These are phyloP conservation scores for Eleutherodactylus coqui DNA, from an alignment of 2,797 vertebrate species.

Conservation along the genomic window DNA sequence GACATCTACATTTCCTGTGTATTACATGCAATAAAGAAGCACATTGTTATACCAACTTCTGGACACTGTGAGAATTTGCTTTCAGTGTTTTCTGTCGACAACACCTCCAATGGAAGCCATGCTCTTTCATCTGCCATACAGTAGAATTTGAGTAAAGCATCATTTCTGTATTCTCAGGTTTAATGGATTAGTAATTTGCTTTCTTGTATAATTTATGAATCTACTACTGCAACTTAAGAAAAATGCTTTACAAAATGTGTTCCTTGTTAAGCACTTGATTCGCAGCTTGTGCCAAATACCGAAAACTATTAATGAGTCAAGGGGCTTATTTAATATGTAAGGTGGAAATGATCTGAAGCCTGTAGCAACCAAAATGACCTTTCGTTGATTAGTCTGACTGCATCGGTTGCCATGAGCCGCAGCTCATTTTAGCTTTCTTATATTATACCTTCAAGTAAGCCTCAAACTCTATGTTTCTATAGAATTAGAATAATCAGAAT, in stretches of 20 bases:
- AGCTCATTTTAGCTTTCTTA: neutral
- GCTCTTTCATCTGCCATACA: conserved; percentile 67
- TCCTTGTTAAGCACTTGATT: conserved; percentile 66
- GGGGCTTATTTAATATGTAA: neutral
- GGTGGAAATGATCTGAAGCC: neutral
- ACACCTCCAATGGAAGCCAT: conserved; percentile 75
- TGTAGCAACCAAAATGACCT: neutral
- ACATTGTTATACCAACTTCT: conserved; percentile 74
- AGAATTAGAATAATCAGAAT: neutral
- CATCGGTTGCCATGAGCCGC: neutral
- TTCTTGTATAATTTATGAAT: conserved; percentile 65
- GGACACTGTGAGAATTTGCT: conserved; percentile 76
- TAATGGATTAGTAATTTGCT: conserved; percentile 76
- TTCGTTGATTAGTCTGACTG: neutral
- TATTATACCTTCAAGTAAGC: neutral
- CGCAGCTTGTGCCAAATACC: conserved; percentile 78
- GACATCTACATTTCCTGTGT: conserved; percentile 68
- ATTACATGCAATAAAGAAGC: conserved; percentile 78
- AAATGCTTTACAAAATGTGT: conserved; percentile 66
- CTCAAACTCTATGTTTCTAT: neutral
- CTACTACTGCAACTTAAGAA: conserved; percentile 62
- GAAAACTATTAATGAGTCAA: conserved; percentile 65
- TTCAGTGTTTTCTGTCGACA: conserved; percentile 66
- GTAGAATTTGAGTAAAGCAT: conserved; percentile 60
- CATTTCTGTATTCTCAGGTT: conserved; percentile 70